These are phyloP conservation scores for Pangasius krempfi DNA, from an alignment of 2,797 vertebrate species.

Conservation along the genomic window DNA sequence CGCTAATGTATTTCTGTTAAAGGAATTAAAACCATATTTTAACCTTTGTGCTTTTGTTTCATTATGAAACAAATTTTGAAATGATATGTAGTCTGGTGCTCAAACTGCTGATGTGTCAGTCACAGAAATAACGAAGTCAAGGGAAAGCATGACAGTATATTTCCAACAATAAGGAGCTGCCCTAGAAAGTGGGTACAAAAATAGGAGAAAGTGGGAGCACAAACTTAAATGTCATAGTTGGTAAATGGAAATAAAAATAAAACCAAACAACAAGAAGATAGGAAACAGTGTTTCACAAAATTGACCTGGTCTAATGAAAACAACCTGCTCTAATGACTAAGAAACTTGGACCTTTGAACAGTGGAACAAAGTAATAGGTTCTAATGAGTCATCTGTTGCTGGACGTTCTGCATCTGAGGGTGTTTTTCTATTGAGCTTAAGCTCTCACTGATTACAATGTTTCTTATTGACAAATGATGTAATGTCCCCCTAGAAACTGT, in stretches of 20 bases:
- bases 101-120: background rate
- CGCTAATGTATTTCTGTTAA: background rate
- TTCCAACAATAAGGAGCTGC: constrained; percentile 1
- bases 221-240: background rate
- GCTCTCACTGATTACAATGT: background rate
- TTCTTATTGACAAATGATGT: constrained; percentile 20
- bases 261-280: background rate
- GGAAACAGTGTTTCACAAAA: background rate
- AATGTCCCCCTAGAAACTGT: constrained; percentile 5
- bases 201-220: background rate
- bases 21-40: background rate
- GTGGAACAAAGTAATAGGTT: constrained; percentile 23
- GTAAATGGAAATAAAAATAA: background rate
- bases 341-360: constrained; percentile 16
- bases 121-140: background rate
- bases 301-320: background rate
- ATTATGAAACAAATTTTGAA: too few species aligned
- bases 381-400: constrained; percentile 32
- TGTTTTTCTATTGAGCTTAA: constrained; percentile 15
- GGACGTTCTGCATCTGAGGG: constrained; percentile 7
- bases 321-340: constrained; percentile 1
- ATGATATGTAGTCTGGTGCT: background rate
- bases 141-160: background rate
- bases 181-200: background rate
- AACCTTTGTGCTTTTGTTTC: background rate